Conservation (phyloP, 1,140 invertebrate species). For the Drosophila aff. region DNA sequence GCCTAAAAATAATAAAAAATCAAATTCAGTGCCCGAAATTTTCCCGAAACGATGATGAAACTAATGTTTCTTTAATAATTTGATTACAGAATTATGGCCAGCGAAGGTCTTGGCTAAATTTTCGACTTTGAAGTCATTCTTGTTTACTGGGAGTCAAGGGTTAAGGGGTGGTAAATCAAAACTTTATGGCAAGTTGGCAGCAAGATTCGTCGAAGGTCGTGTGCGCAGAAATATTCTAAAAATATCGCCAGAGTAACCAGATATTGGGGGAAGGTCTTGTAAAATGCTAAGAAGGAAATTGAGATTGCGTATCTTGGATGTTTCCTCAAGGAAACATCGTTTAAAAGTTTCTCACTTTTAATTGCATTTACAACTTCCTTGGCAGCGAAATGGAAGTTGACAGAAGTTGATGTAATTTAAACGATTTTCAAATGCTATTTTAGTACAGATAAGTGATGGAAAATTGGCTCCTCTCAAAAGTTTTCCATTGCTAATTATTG, state of each 20-base stretch:
- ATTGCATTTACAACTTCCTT: conserved; percentile 17
- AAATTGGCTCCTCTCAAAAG: neutral
- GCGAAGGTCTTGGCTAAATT: conserved; percentile 16
- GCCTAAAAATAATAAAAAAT: conserved; percentile 44
- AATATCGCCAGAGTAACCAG: conserved; percentile 14
- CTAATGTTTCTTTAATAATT: conserved; percentile 22
- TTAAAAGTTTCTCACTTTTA: conserved; percentile 16
- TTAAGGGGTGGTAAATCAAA: conserved; percentile 19
- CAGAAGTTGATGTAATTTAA: conserved; percentile 1
- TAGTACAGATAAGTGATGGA: neutral
- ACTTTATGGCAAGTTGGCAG: conserved; percentile 10
- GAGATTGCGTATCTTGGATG: conserved; percentile 4
- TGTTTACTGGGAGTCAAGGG: conserved; percentile 18
- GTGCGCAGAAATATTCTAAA: conserved; percentile 17
- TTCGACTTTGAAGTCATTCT: conserved; percentile 32
- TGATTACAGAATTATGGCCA: conserved; percentile 2
- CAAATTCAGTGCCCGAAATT: conserved; percentile 3
- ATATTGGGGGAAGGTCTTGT: conserved; percentile 4
- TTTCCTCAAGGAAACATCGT: conserved; percentile 1
- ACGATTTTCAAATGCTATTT: conserved; percentile 2
- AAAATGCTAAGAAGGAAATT: neutral
- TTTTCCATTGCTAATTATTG: neutral
- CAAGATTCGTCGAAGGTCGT: conserved; percentile 11
- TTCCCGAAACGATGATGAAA: conserved; percentile 18
- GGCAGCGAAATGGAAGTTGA: neutral